Evolutionary conservation across 2,797 vertebrate species (phyloP), one percentile per base, ranked within the genome.

Genomic region (Huso huso): DNA sequence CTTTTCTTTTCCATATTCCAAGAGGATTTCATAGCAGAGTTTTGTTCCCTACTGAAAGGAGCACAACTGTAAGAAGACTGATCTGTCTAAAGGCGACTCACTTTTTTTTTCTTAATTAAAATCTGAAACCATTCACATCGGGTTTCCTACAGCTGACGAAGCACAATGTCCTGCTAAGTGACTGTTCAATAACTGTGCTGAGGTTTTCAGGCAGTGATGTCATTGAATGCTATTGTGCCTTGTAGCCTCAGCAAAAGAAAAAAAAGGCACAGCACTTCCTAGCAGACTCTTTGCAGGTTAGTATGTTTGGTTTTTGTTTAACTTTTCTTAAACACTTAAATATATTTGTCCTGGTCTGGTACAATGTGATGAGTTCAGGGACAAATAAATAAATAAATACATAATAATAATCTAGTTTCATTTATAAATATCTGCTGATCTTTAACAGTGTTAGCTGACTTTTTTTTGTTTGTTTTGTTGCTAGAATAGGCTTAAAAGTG

Each of bases 51-150:
- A 12, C 11, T 57, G 10, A 11, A 57, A n/a, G 8, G 55, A 12
- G 55, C 12, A 58, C 13, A 11, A 13, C 80, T 83, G 82, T 86
- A 83, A 80, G 76, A 86, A 86, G 87, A 89, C 87, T 85, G 87
- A 89, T 88, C 87, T 88, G 82, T 85, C 86, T 87, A 87, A 87
- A 89, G 88, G 86, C 82, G 85, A 88, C 85, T 90, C 86, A 89
- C 89, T 88, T 90, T 90, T 71, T 71, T 52, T 51, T 86, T 85
- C 86, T 89, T 89, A 90, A 89, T 89, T 89, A 90, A 89, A 90
- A 88, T 87, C 85, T 72, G 81, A 83, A 84, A 82, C 85, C 80
- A 82, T 89, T 83, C 71, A 69, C 74, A 66, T 76, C 80, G 72
- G 78, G 69, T 78, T 74, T 72, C 62, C 61, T 68, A 10, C 23